These are phyloP conservation scores for Balanococcus diminutus DNA, from an alignment of 2,888 invertebrate species.

Conservation along the genomic window DNA sequence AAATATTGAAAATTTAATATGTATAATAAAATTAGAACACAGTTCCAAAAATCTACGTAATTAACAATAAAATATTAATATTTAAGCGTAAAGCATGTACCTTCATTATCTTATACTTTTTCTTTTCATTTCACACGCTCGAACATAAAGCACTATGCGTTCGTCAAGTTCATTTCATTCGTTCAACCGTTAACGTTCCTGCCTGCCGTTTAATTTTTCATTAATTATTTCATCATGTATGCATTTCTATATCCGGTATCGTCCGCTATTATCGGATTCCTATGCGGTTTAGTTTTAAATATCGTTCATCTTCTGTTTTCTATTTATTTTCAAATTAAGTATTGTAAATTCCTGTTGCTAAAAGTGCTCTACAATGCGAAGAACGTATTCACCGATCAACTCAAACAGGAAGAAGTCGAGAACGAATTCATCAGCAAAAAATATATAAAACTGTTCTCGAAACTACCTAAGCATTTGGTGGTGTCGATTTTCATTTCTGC, in stretches of 20 bases:
- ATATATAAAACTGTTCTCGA: conserved; percentile 59
- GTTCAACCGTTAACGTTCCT: conserved; percentile 23
- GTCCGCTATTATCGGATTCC: background rate
- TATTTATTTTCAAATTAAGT: conserved; percentile 42
- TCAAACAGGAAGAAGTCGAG: conserved; percentile 56
- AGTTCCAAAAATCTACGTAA: too few relatives aligned
- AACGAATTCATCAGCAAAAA: conserved; percentile 53
- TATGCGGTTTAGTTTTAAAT: conserved; percentile 19
- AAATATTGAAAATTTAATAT: too few relatives aligned
- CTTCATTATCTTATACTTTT: background rate
- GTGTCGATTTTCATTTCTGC: too few relatives aligned
- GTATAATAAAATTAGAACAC: too few relatives aligned
- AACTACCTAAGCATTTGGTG: conserved; percentile 74
- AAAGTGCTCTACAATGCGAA: conserved; percentile 39
- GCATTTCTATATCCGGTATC: conserved; percentile 1
- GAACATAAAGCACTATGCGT: conserved; percentile 6
- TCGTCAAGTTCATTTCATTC: background rate
- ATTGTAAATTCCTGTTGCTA: conserved; percentile 5
- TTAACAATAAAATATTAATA: conserved; percentile 9
- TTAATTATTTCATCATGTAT: conserved; percentile 30
- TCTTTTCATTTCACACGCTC: background rate
- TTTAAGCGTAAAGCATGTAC: background rate
- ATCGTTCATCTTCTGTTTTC: conserved; percentile 1
- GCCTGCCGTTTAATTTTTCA: background rate
- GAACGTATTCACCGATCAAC: background rate